A percentile compares a stretch with the other conserved stretches of the same genome.
These are phyloP conservation scores for Salvelinus fontinalis DNA, from an alignment of 2,113 vertebrate genomes.

Conservation along the genomic window DNA sequence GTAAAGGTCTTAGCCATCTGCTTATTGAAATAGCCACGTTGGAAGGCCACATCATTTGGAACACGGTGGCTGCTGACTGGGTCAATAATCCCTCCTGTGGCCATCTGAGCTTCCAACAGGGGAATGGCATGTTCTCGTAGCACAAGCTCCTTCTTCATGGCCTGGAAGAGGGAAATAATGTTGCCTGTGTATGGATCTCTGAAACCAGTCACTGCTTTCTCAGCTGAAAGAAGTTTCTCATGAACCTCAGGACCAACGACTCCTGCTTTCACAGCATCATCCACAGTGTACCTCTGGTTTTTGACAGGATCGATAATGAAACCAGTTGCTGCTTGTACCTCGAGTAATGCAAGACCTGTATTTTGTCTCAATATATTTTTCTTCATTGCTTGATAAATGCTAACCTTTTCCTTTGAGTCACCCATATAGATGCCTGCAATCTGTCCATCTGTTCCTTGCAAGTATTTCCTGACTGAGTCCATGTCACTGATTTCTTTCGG, in stretches of 20 bases:
- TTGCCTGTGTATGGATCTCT: conserved; percentile 82
- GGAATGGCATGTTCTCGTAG: conserved; percentile 75
- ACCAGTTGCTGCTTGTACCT: conserved; percentile 93
- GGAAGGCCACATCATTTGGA: conserved; percentile 80
- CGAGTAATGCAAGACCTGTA: conserved; percentile 83
- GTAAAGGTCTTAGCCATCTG: conserved; percentile 75
- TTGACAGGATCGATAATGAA: conserved; percentile 82
- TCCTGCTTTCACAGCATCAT: conserved; percentile 85
- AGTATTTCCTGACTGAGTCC: conserved; percentile 76
- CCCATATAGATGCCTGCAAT: conserved; percentile 84
- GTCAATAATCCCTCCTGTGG: conserved; percentile 83
- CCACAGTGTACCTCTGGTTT: conserved; percentile 80
- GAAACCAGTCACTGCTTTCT: conserved; percentile 89
- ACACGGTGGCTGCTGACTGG: conserved; percentile 83
- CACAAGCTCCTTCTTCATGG: conserved; percentile 83
- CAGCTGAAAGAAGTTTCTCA: conserved; percentile 83
- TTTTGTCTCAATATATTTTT: conserved; percentile 80
- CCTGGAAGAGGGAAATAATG: conserved; percentile 90
- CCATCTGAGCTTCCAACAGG: conserved; percentile 80
- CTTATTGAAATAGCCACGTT: conserved; percentile 78
- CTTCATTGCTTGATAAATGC: conserved; percentile 90
- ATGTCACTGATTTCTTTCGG: conserved; percentile 83
- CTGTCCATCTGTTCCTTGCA: conserved; percentile 79
- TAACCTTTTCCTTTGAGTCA: conserved; percentile 85
- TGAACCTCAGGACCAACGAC: conserved; percentile 85